A percentile compares a stretch with the other conserved stretches of the same genome.
Conservation (phyloP, 2,797 vertebrate species). For the Sebastes matsubarae region DNA sequence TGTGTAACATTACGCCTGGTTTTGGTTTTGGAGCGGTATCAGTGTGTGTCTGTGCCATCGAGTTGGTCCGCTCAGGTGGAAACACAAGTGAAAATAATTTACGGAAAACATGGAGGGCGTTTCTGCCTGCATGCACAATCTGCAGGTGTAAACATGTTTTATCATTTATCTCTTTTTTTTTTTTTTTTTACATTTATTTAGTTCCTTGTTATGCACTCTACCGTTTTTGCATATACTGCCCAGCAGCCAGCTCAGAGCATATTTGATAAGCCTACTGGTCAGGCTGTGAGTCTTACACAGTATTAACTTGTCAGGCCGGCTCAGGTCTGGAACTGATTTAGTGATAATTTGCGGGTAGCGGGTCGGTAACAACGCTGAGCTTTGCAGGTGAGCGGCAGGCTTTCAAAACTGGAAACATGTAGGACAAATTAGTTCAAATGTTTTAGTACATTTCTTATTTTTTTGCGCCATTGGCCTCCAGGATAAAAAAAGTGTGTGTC, state of each 20-base stretch:
- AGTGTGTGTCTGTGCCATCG: neutral
- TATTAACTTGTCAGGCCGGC: neutral
- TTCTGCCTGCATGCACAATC: neutral
- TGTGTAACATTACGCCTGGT: neutral
- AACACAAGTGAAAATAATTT: neutral
- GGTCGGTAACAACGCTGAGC: neutral
- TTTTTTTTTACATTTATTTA: no score
- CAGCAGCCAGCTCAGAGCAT: neutral
- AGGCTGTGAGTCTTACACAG: neutral
- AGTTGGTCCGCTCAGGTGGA: neutral
- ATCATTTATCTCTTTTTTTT: neutral
- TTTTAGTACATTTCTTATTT: neutral
- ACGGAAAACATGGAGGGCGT: neutral
- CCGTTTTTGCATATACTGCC: neutral
- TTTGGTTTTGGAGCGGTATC: neutral
- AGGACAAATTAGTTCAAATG: neutral
- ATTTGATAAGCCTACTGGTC: neutral
- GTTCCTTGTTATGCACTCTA: neutral
- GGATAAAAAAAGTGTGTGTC: neutral
- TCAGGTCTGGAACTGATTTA: neutral
- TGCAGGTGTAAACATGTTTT: neutral
- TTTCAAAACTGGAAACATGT: neutral
- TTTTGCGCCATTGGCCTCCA: neutral
- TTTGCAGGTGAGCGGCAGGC: neutral
- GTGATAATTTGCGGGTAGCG: neutral